A percentile compares a stretch with the other conserved stretches of the same genome.
Conservation (phyloP, 2,888 invertebrate species). For the Thalpophila matura region DNA sequence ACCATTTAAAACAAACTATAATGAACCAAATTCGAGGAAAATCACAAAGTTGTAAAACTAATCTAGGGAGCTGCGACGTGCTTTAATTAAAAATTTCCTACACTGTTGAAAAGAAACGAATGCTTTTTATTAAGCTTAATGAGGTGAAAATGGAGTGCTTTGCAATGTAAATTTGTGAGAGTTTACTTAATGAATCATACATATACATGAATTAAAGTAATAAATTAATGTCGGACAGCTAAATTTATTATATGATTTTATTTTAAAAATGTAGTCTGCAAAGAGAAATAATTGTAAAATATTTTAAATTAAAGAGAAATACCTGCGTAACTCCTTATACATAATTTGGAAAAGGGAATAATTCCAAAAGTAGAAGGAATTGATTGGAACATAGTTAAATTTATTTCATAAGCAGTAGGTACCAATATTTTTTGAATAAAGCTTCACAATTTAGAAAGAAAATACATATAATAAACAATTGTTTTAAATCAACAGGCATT, state of each 20-base stretch:
- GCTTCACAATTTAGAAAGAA: neutral
- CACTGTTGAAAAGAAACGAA: neutral
- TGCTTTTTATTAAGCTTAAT: neutral
- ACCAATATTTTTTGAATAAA: neutral
- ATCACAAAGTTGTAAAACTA: neutral
- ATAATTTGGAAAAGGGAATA: too few relatives aligned
- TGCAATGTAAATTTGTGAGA: slow-evolving; percentile 10
- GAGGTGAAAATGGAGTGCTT: slow-evolving; percentile 14
- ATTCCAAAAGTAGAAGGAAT: too few relatives aligned
- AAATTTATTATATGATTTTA: slow-evolving; percentile 16
- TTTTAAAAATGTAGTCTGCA: neutral
- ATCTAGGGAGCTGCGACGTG: neutral
- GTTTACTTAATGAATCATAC: slow-evolving; percentile 31
- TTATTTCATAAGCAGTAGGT: neutral
- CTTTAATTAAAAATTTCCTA: neutral
- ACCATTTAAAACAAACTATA: too few relatives aligned
- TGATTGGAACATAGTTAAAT: too few relatives aligned
- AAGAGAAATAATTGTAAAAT: too few relatives aligned
- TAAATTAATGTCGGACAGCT: neutral
- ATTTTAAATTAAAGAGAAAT: too few relatives aligned
- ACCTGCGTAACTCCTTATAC: too few relatives aligned
- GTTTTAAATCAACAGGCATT: slow-evolving; percentile 18
- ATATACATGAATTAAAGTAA: slow-evolving; percentile 6
- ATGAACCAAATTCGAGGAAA: too few relatives aligned
- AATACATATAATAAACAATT: slow-evolving; percentile 2